Conservation (phyloP, 2,888 invertebrate species). For the Dendrolimus pini region DNA sequence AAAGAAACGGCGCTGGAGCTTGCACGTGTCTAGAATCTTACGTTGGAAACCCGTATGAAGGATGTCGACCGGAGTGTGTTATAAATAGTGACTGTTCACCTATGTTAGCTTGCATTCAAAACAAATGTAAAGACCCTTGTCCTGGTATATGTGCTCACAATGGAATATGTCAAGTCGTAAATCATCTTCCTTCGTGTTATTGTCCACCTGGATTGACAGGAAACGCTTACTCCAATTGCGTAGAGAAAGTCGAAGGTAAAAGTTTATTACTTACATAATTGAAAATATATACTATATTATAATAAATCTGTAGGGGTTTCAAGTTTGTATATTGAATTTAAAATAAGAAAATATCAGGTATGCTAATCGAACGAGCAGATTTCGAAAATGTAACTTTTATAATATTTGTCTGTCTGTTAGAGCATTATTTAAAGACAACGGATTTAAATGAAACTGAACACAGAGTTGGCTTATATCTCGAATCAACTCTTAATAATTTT, state of each 20-base stretch:
- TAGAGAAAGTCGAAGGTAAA: conserved; percentile 55
- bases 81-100: conserved; percentile 87
- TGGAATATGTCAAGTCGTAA: conserved; percentile 84
- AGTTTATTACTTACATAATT: not conserved
- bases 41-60: conserved; percentile 68
- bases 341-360: too few species aligned
- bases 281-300: not conserved
- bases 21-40: conserved; percentile 82
- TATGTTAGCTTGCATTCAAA: conserved; percentile 83
- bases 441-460: too few species aligned
- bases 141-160: conserved; percentile 84
- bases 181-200: conserved; percentile 85
- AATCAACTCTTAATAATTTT: too few species aligned
- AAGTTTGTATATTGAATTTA: too few species aligned
- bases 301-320: too few species aligned
- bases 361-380: too few species aligned
- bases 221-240: conserved; percentile 82
- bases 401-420: too few species aligned
- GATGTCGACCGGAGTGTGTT: conserved; percentile 89
- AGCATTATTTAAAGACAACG: too few species aligned
- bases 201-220: conserved; percentile 82
- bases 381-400: too few species aligned
- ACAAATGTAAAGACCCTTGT: conserved; percentile 88
- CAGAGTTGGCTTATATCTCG: too few species aligned
- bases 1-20: conserved; percentile 80